Evolutionary conservation across 2,113 vertebrate species (phyloP).

Genomic region (Perca schrenkii): DNA sequence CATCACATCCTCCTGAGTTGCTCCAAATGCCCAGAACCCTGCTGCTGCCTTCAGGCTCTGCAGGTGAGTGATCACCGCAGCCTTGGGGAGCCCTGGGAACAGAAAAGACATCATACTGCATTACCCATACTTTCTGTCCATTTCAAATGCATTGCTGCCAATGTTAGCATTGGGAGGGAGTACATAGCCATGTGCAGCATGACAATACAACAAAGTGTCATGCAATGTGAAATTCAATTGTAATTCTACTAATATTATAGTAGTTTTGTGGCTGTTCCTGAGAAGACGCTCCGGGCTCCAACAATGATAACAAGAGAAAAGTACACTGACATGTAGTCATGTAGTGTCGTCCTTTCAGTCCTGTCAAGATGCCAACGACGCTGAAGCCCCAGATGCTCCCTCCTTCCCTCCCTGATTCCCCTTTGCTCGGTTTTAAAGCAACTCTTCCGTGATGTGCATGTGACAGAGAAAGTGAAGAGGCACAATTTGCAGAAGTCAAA

Average conservation of each 20-base stretch:
- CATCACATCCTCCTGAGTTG: conserved; percentile 85
- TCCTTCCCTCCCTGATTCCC: background rate
- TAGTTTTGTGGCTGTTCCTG: background rate
- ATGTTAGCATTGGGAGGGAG: background rate
- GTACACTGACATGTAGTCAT: background rate
- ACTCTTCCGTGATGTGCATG: background rate
- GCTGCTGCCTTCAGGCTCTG: conserved; percentile 87
- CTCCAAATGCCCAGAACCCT: conserved; percentile 90
- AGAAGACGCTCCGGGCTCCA: background rate
- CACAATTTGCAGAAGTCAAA: background rate
- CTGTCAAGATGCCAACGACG: background rate
- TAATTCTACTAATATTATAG: background rate
- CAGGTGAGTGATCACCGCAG: conserved; percentile 91
- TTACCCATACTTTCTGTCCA: background rate
- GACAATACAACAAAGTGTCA: background rate
- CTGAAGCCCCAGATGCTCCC: too few relatives aligned
- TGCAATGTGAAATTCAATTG: background rate
- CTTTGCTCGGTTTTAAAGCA: too few relatives aligned
- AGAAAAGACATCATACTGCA: background rate
- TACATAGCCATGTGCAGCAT: background rate
- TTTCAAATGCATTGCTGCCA: background rate
- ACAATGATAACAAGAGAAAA: background rate
- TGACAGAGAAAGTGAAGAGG: background rate
- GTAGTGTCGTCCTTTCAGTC: background rate
- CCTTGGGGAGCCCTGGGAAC: conserved; percentile 92